A percentile compares a stretch with the other conserved stretches of the same genome.
Conservation (phyloP, 2,888 invertebrate species). For the Yponomeuta plumbellus region DNA sequence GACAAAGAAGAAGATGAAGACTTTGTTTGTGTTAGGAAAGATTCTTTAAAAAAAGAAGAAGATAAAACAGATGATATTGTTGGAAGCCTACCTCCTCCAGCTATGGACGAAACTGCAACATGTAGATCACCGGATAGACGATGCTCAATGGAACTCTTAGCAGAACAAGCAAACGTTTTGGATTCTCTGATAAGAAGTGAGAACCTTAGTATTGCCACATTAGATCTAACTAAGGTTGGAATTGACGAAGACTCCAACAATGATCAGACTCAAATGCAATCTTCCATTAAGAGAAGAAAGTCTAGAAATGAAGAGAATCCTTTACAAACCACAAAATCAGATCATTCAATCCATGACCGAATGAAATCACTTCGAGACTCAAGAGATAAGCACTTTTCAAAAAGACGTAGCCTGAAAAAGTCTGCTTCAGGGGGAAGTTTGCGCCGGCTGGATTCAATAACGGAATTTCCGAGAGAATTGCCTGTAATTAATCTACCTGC, state of each 20-base stretch:
- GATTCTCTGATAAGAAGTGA: conserved; percentile 73
- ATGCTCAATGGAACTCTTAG: conserved; percentile 75
- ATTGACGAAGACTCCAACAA: conserved; percentile 30
- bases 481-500: conserved; percentile 44
- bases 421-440: conserved; percentile 63
- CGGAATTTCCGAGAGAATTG: conserved; percentile 56
- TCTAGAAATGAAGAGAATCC: conserved; percentile 37
- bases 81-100: conserved; percentile 27
- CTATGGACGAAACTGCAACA: conserved; percentile 21
- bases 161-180: conserved; percentile 72
- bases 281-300: conserved; percentile 33
- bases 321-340: conserved; percentile 64
- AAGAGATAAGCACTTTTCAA: conserved; percentile 37
- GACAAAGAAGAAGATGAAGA: conserved; percentile 64
- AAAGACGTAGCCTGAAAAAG: conserved; percentile 59
- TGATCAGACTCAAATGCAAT: conserved; percentile 28
- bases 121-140: conserved; percentile 61
- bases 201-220: conserved; percentile 62
- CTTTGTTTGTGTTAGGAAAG: conserved; percentile 21
- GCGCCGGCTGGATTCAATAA: conserved; percentile 63
- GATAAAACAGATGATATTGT: conserved; percentile 7
- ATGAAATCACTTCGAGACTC: conserved; percentile 40
- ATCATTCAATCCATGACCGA: conserved; percentile 59
- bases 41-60: conserved; percentile 16
- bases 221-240: conserved; percentile 68